Conservation (phyloP, 2,888 invertebrate species). For the Napeogenes inachia region DNA sequence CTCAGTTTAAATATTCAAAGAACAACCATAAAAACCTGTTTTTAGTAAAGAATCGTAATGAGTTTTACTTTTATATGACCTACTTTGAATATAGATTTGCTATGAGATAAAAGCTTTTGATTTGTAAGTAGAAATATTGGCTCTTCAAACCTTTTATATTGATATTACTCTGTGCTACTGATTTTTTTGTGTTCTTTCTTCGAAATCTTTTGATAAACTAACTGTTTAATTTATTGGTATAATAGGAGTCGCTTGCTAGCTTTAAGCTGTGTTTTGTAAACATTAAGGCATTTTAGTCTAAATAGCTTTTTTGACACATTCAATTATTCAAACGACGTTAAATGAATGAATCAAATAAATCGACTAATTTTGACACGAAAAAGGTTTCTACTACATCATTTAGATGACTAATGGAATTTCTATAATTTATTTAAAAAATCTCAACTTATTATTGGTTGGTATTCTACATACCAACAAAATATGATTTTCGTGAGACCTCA, state of each 20-base stretch:
- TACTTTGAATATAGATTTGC: constrained; percentile 19
- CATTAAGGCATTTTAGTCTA: background rate
- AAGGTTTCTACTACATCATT: constrained; percentile 13
- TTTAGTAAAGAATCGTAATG: constrained; percentile 25
- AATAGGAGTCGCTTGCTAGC: background rate
- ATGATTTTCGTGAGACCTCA: background rate
- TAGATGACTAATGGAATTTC: constrained; percentile 11
- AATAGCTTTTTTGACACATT: background rate
- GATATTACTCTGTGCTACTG: background rate
- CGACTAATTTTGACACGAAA: constrained; percentile 9
- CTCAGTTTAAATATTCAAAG: constrained; percentile 19
- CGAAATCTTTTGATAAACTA: background rate
- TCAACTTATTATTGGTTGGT: background rate
- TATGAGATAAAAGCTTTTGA: constrained; percentile 5
- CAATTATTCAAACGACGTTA: constrained; percentile 5
- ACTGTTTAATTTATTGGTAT: background rate
- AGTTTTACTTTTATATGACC: constrained; percentile 24
- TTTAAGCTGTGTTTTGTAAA: background rate
- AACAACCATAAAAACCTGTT: constrained; percentile 27
- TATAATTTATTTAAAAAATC: background rate
- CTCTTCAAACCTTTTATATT: background rate
- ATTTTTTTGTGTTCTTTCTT: background rate
- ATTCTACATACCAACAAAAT: too few species aligned
- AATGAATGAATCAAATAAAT: constrained; percentile 4
- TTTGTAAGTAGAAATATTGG: constrained; percentile 5